Conservation (phyloP, 2,797 vertebrate genomes). For the Danio jaintianensis region DNA sequence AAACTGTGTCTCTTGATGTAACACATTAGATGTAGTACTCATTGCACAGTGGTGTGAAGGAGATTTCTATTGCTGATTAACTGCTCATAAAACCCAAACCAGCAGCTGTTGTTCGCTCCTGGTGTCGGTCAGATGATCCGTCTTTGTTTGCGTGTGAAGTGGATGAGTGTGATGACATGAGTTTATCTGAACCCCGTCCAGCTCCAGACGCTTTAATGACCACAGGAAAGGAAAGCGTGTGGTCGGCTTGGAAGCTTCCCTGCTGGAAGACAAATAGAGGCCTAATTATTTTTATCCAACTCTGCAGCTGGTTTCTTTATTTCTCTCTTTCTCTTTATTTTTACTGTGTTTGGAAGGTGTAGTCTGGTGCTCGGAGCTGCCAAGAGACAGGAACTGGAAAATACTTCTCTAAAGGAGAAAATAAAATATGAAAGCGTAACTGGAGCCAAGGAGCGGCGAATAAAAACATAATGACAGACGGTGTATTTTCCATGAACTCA, state of each 20-base stretch:
- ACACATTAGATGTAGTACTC: neutral
- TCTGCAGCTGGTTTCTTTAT: constrained; percentile 84
- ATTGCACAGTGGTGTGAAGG: neutral
- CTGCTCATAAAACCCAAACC: too few species aligned
- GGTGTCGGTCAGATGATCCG: neutral
- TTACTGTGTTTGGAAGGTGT: constrained; percentile 82
- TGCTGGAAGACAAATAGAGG: constrained; percentile 84
- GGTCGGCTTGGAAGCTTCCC: constrained; percentile 68
- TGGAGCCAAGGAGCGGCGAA: constrained; percentile 81
- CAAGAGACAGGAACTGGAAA: constrained; percentile 85
- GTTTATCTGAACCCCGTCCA: constrained; percentile 4
- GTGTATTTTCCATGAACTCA: constrained; percentile 87
- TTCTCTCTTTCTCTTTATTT: constrained; percentile 30
- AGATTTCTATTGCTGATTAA: neutral
- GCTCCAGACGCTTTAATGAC: constrained; percentile 3
- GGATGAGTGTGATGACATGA: neutral
- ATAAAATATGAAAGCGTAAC: constrained; percentile 77
- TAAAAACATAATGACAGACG: constrained; percentile 78
- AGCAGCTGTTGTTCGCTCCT: neutral
- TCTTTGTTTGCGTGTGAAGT: neutral
- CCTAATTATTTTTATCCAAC: constrained; percentile 85
- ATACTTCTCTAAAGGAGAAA: constrained; percentile 83
- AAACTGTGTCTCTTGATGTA: neutral
- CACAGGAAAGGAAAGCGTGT: constrained; percentile 65
- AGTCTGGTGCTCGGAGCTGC: constrained; percentile 70